Conservation (phyloP, 2,888 invertebrate species). For the Melinaea marsaeus region DNA sequence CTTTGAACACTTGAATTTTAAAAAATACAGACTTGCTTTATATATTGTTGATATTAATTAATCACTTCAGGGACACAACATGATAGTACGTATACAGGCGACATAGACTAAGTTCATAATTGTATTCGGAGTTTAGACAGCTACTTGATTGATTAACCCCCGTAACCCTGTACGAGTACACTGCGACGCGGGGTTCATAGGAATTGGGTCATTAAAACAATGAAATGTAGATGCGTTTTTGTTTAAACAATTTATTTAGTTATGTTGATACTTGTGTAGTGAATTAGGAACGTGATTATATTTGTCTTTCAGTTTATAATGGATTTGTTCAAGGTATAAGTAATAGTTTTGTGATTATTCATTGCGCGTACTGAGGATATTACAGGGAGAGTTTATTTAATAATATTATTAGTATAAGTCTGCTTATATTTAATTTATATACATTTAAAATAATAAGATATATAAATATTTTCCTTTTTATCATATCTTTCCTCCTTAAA, state of each 20-base stretch:
- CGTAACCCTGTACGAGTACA: slow-evolving; percentile 40
- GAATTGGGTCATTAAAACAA: slow-evolving; percentile 55
- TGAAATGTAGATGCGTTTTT: slow-evolving; percentile 30
- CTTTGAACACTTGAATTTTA: not conserved
- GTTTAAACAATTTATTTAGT: slow-evolving; percentile 18
- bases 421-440: no score
- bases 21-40: not conserved
- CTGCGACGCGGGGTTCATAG: slow-evolving; percentile 37
- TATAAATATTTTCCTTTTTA: no score
- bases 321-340: slow-evolving; percentile 14
- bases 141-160: slow-evolving; percentile 68
- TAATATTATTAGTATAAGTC: no score
- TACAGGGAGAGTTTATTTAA: no score
- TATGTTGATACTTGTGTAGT: slow-evolving; percentile 19
- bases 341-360: slow-evolving; percentile 1
- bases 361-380: not conserved
- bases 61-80: slow-evolving; percentile 56
- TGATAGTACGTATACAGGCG: slow-evolving; percentile 55
- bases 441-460: no score
- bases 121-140: slow-evolving; percentile 73
- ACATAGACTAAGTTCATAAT: slow-evolving; percentile 74
- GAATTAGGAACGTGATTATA: slow-evolving; percentile 21
- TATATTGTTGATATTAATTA: slow-evolving; percentile 51
- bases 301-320: slow-evolving; percentile 29
- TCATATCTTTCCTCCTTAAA: no score